Conservation (phyloP, 2,113 vertebrate genomes). For the Dascyllus trimaculatus region DNA sequence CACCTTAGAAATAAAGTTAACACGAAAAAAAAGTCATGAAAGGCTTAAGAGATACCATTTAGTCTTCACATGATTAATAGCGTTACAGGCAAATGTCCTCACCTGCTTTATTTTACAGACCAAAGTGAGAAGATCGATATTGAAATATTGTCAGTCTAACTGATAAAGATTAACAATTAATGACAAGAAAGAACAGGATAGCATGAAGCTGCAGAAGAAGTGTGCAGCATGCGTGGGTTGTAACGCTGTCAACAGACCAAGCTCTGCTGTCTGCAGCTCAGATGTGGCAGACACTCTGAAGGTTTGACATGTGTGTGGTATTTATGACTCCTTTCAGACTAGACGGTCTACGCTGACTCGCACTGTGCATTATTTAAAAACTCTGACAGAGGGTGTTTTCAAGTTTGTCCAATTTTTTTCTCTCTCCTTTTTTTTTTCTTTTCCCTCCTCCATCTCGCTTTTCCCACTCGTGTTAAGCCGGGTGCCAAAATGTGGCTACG, state of each 20-base stretch:
- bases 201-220: constrained; percentile 26
- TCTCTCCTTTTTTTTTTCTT: neutral
- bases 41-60: too few relatives aligned
- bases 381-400: constrained; percentile 72
- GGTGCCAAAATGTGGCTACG: constrained; percentile 71
- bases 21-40: neutral
- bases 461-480: constrained; percentile 42
- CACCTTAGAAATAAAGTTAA: neutral
- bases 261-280: constrained; percentile 61
- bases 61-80: neutral
- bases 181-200: constrained; percentile 9
- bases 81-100: neutral
- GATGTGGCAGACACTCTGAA: constrained; percentile 59
- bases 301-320: constrained; percentile 77
- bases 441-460: constrained; percentile 7
- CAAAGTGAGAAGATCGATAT: neutral
- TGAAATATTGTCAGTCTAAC: neutral
- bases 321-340: constrained; percentile 79
- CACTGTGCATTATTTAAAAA: constrained; percentile 76
- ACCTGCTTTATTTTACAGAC: neutral
- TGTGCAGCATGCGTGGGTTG: constrained; percentile 31
- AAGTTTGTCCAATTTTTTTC: constrained; percentile 74
- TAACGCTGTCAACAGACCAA: constrained; percentile 63
- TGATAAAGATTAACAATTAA: constrained; percentile 23
- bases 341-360: constrained; percentile 67